Percentiles rank a stretch among this genome's conserved stretches.
Evolutionary conservation across 92 coral and sea anemone genomes (phyloP).

Genomic region (Porites rus): DNA sequence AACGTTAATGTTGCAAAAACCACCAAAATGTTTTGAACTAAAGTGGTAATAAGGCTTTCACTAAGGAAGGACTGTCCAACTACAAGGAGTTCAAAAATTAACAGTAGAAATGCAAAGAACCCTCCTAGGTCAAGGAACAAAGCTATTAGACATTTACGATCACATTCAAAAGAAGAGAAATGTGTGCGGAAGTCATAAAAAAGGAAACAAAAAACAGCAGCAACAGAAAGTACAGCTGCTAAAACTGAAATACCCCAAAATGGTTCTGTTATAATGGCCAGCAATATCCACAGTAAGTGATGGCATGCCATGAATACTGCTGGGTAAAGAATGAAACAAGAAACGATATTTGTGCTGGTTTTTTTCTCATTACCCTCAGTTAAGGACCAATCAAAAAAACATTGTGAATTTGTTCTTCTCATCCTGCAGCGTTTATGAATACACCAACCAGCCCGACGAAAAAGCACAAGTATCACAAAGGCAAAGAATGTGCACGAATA

Average conservation of each 20-base stretch:
- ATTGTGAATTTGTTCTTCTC: background rate
- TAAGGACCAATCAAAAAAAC: too few relatives aligned
- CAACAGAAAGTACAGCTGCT: background rate
- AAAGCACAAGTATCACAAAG: background rate
- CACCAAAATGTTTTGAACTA: slow-evolving; percentile 24
- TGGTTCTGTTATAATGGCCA: slow-evolving; percentile 70
- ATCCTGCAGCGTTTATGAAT: fast-evolving
- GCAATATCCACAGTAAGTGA: slow-evolving; percentile 67
- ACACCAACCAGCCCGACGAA: slow-evolving; percentile 1
- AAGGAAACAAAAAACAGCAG: background rate
- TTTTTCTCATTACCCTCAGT: too few relatives aligned
- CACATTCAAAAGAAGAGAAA: background rate
- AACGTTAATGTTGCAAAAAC: slow-evolving; percentile 1
- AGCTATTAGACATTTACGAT: background rate
- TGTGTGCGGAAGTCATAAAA: background rate
- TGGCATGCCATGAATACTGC: slow-evolving; percentile 48
- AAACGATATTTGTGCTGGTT: background rate
- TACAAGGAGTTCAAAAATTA: background rate
- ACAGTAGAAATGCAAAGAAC: slow-evolving; percentile 9
- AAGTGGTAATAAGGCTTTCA: slow-evolving; percentile 1
- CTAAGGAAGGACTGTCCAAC: slow-evolving; percentile 27
- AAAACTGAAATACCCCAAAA: slow-evolving; percentile 72
- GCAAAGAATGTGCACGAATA: background rate
- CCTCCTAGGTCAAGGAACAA: background rate
- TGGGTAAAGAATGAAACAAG: slow-evolving; percentile 28